phyloP scores from a whole-genome alignment of 2,797 vertebrate genomes.

The Betta splendens region DNA sequence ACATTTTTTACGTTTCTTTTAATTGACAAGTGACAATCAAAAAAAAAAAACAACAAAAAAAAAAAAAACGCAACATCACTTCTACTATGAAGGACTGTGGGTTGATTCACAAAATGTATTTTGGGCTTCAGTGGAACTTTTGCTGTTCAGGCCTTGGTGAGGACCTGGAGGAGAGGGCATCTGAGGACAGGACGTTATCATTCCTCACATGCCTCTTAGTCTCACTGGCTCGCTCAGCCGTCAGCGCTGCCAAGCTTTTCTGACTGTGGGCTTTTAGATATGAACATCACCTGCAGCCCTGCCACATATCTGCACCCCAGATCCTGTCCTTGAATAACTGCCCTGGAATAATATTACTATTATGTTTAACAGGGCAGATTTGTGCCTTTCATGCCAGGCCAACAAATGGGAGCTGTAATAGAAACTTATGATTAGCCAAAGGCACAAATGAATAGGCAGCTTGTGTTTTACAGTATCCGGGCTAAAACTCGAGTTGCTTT shows the following conservation, averaged over 20 bases:
- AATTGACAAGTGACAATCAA: too few species aligned
- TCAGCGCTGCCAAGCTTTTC: slow-evolving; percentile 10
- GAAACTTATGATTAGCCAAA: too few species aligned
- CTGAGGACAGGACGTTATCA: slow-evolving; percentile 26
- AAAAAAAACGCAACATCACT: too few species aligned
- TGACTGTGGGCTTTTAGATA: slow-evolving; percentile 22
- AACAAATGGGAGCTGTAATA: slow-evolving; percentile 32
- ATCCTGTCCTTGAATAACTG: slow-evolving; percentile 62
- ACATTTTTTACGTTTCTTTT: too few species aligned
- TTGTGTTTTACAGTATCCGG: too few species aligned
- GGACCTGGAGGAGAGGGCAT: slow-evolving; percentile 9
- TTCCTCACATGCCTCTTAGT: slow-evolving; percentile 22
- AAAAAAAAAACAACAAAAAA: too few species aligned
- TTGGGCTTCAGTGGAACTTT: too few species aligned
- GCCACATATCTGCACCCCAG: slow-evolving; percentile 29
- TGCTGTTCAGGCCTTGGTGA: slow-evolving; percentile 17
- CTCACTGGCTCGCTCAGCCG: slow-evolving; percentile 3
- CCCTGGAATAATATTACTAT: slow-evolving; percentile 35
- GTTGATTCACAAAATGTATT: too few species aligned
- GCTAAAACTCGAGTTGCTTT: too few species aligned
- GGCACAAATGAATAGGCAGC: too few species aligned
- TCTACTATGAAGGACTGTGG: too few species aligned
- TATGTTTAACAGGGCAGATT: slow-evolving; percentile 42
- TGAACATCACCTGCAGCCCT: slow-evolving; percentile 40
- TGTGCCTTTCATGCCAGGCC: slow-evolving; percentile 40